phyloP scores from a whole-genome alignment of 2,888 invertebrate species.

The Melanostoma mellinum region DNA sequence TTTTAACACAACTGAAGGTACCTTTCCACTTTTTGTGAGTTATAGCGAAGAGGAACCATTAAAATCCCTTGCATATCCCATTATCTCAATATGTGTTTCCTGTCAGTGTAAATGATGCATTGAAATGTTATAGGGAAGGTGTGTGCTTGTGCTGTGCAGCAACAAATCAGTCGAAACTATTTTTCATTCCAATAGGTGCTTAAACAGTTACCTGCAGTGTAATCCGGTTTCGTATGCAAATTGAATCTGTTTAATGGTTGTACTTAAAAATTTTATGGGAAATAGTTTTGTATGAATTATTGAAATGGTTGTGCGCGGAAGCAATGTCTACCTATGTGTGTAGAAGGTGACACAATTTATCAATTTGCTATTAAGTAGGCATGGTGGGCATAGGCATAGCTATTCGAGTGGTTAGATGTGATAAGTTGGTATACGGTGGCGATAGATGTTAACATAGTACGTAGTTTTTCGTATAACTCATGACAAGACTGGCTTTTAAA shows the following conservation, averaged over 20 bases:
- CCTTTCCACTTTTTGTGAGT: conserved; percentile 25
- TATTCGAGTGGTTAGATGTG: no score
- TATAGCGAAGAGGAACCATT: conserved; percentile 55
- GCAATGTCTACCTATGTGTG: no score
- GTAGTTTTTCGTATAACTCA: no score
- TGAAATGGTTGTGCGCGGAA: no score
- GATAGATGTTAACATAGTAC: no score
- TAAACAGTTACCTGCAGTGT: conserved; percentile 37
- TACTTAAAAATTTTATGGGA: conserved; percentile 39
- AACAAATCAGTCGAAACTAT: conserved; percentile 66
- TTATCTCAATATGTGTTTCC: conserved; percentile 71
- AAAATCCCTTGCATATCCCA: conserved; percentile 69
- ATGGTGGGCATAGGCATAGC: no score
- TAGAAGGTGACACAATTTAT: no score
- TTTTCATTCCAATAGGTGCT: conserved; percentile 58
- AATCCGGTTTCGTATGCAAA: conserved; percentile 58
- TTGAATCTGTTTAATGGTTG: conserved; percentile 58
- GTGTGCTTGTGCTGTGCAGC: conserved; percentile 10
- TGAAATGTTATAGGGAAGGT: conserved; percentile 39
- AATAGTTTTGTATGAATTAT: conserved; percentile 27
- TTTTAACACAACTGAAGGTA: no score
- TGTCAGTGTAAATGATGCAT: conserved; percentile 69
- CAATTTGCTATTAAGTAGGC: no score
- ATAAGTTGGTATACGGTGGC: no score
- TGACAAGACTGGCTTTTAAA: no score